These are phyloP conservation scores for Smittia sp. DNA, from an alignment of 2,888 invertebrate genomes.

Conservation along the genomic window DNA sequence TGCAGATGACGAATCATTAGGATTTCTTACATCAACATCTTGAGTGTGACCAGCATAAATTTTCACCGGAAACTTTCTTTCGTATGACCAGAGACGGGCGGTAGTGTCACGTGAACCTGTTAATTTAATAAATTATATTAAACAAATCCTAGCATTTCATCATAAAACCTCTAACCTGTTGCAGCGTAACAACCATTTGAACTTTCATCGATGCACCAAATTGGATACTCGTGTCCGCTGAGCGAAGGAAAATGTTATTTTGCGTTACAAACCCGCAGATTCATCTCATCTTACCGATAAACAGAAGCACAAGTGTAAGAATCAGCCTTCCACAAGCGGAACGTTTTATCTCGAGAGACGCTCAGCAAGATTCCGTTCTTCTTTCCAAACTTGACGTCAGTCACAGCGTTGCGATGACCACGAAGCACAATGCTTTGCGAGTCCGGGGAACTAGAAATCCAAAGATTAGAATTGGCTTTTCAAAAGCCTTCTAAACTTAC, in stretches of 20 bases:
- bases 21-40: constrained; percentile 74
- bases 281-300: constrained; percentile 57
- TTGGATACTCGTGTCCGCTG: constrained; percentile 82
- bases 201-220: constrained; percentile 82
- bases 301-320: constrained; percentile 67
- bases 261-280: neutral
- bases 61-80: constrained; percentile 76
- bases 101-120: constrained; percentile 87
- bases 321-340: constrained; percentile 72
- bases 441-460: constrained; percentile 56
- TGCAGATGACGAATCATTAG: constrained; percentile 40
- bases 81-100: constrained; percentile 77
- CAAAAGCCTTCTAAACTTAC: constrained; percentile 45
- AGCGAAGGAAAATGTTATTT: constrained; percentile 43
- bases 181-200: constrained; percentile 75
- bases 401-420: constrained; percentile 72
- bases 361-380: constrained; percentile 61
- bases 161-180: too few species aligned
- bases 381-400: constrained; percentile 60
- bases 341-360: constrained; percentile 71
- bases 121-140: too few species aligned
- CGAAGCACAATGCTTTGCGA: constrained; percentile 62
- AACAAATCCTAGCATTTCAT: too few species aligned
- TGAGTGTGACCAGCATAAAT: constrained; percentile 85
- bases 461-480: constrained; percentile 46